Base-by-base conservation (phyloP, 2,113 vertebrate species). In the Erinaceus europaeus region DNA sequence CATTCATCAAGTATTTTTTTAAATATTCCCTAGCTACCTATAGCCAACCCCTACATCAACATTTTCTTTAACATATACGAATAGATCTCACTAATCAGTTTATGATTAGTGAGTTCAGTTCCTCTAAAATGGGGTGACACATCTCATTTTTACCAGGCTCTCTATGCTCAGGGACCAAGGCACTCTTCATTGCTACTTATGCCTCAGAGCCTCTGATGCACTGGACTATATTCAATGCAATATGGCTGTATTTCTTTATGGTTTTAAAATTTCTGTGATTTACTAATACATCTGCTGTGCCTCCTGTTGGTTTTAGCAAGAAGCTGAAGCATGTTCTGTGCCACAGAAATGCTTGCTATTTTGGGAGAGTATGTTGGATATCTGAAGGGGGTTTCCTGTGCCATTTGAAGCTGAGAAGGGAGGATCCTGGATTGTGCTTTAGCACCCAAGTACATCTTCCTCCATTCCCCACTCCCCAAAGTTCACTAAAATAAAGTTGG, bases 211-310 rank as follows among this genome's bases (percentile, higher is more conserved):
- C n/a, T n/a, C n/a, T n/a, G n/a, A n/a, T n/a, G n/a, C n/a, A n/a
- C n/a, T n/a, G n/a, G n/a, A n/a, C n/a, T n/a, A n/a, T n/a, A 57
- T 61, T 68, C 46, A 18, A 4, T 73, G 61, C 4, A 53, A 76
- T 67, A 10, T 57, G 52, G 50, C 61, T 89, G 21, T 48, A 93
- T 83, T 93, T 87, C 73, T 68, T 72, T 38, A 61, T 27, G 23
- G 67, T 79, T 84, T 68, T 44, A 52, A 85, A 84, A 79, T 83
- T 88, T 72, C 72, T 85, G 61, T 83, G 88, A 92, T 85, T 89
- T 92, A 92, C 61, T 87, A 94, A 92, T 91, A 85, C 92, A 95
- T 93, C 90, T 89, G 88, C 86, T 88, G 10, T 93, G 53, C 88
- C 86, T 94, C 90, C 88, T 90, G 82, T 93, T 91, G 88, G 83